Evolutionary conservation across 2,888 invertebrate genomes (phyloP).

Genomic region (Polydrusus cervinus): DNA sequence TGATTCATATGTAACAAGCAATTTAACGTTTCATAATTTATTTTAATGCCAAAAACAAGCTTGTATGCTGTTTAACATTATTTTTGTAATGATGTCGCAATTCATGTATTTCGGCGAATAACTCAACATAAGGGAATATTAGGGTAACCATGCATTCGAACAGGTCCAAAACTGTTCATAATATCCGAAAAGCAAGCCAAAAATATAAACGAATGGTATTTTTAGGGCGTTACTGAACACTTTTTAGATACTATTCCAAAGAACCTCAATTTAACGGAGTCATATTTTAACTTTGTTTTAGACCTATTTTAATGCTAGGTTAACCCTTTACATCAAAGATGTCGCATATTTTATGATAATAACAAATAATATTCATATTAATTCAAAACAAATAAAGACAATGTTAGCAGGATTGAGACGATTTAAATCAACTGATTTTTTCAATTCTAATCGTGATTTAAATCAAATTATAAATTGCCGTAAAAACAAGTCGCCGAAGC

Average conservation of each 20-base stretch:
- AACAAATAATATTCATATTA: no score
- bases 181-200: background rate
- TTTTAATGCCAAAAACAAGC: constrained; percentile 56
- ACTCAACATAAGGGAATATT: background rate
- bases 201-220: no score
- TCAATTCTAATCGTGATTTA: no score
- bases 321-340: background rate
- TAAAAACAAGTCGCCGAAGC: no score
- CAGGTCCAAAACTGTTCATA: background rate
- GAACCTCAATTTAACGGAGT: no score
- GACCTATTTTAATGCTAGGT: background rate
- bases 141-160: background rate
- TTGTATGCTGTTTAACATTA: constrained; percentile 28
- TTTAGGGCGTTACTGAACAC: background rate
- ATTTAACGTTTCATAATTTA: constrained; percentile 34
- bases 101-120: background rate
- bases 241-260: no score
- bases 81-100: constrained; percentile 31
- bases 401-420: no score
- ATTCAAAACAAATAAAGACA: no score
- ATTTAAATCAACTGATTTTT: no score
- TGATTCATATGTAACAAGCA: constrained; percentile 52
- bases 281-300: no score
- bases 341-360: no score
- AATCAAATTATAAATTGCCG: no score